These are phyloP conservation scores for Drosophila guanche DNA, from an alignment of 1,140 invertebrate genomes.

Conservation along the genomic window DNA sequence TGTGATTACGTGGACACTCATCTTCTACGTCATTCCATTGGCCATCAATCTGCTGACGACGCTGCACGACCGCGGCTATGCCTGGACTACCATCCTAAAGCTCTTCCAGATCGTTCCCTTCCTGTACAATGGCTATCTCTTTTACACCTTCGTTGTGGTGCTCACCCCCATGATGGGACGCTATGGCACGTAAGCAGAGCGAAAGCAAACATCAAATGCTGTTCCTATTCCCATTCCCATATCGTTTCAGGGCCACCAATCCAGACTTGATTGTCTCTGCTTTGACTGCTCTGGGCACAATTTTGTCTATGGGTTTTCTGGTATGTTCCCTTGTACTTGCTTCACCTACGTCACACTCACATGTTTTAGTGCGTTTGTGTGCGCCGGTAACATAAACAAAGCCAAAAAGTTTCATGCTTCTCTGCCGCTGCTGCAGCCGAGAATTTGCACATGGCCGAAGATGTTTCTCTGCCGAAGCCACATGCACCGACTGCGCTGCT, in stretches of 20 bases:
- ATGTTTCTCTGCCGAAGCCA: too few relatives aligned
- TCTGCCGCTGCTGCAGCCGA: too few relatives aligned
- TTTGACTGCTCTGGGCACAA: constrained; percentile 82
- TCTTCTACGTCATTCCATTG: constrained; percentile 55
- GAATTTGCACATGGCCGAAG: too few relatives aligned
- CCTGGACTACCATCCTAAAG: constrained; percentile 86
- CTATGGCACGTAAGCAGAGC: constrained; percentile 82
- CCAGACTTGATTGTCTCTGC: constrained; percentile 85
- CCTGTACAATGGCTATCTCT: constrained; percentile 86
- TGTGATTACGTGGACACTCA: constrained; percentile 52
- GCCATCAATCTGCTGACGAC: constrained; percentile 56
- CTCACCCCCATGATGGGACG: constrained; percentile 88
- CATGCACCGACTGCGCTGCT: too few relatives aligned
- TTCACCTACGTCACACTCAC: too few relatives aligned
- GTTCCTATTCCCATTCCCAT: too few relatives aligned
- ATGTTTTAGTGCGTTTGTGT: too few relatives aligned
- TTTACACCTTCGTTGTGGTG: constrained; percentile 87
- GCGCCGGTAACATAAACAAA: too few relatives aligned
- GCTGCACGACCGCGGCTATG: constrained; percentile 83
- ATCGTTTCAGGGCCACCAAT: constrained; percentile 81
- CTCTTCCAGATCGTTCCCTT: constrained; percentile 71
- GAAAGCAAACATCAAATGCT: too few relatives aligned
- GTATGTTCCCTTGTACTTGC: constrained; percentile 26
- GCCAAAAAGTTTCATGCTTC: too few relatives aligned
- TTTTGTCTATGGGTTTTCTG: constrained; percentile 68